Evolutionary conservation across 2,113 vertebrate genomes (phyloP).

Genomic region (Octodon degus): DNA sequence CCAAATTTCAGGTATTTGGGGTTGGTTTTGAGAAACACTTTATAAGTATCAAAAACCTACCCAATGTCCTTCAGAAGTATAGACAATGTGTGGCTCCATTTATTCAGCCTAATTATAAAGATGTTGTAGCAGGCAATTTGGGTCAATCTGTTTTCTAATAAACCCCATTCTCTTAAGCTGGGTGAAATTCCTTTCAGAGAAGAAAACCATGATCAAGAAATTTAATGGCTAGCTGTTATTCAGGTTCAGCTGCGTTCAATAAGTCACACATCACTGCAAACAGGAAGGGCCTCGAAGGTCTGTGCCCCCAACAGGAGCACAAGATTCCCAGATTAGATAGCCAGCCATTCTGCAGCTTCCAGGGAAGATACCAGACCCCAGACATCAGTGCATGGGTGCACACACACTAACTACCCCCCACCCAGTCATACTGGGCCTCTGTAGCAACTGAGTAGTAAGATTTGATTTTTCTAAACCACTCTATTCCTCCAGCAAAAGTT

Average conservation of each 20-base stretch:
- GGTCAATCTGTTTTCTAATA: not conserved
- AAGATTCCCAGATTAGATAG: not conserved
- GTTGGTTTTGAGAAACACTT: not conserved
- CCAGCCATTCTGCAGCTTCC: not conserved
- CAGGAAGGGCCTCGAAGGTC: not conserved
- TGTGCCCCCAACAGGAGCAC: not conserved
- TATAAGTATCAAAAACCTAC: not conserved
- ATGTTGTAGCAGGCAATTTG: not conserved
- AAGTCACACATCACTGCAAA: not conserved
- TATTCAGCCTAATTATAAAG: not conserved
- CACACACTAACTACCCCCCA: not conserved
- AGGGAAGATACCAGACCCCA: not conserved
- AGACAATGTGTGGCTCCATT: not conserved
- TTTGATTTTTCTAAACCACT: not conserved
- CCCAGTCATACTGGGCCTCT: not conserved
- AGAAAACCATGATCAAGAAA: not conserved
- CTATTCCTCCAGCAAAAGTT: not conserved
- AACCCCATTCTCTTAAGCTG: not conserved
- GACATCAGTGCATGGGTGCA: fast-evolving
- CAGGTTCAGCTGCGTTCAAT: not conserved
- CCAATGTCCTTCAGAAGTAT: not conserved
- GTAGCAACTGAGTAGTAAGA: not conserved
- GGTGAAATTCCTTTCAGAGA: not conserved
- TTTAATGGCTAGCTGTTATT: not conserved
- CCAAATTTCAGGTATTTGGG: not conserved